Evolutionary conservation across 2,113 vertebrate genomes (phyloP).

Genomic region (Takifugu flavidus): DNA sequence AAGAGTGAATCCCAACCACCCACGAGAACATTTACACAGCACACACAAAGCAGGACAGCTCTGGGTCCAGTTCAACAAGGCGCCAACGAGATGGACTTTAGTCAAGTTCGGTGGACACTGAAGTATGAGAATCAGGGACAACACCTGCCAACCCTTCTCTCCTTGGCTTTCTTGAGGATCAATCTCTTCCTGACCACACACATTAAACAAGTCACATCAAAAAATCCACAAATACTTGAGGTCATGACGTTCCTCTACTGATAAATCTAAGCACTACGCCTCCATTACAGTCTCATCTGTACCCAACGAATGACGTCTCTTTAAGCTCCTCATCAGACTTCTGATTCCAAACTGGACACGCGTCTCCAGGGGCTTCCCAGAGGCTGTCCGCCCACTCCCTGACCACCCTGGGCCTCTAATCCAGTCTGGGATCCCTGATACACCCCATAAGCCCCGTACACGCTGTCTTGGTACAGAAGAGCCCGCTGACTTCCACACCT

Average conservation of each 20-base stretch:
- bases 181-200: slow-evolving; percentile 24
- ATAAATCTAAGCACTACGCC: slow-evolving; percentile 5
- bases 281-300: slow-evolving; percentile 21
- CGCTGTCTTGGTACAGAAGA: slow-evolving; percentile 67
- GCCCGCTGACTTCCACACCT: slow-evolving; percentile 59
- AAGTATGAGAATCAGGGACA: slow-evolving; percentile 52
- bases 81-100: slow-evolving; percentile 35
- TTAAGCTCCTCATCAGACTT: slow-evolving; percentile 76
- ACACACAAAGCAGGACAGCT: slow-evolving; percentile 51
- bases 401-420: slow-evolving; percentile 54
- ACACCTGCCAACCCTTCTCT: slow-evolving; percentile 19
- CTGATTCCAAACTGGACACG: slow-evolving; percentile 90
- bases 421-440: slow-evolving; percentile 65
- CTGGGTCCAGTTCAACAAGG: slow-evolving; percentile 51
- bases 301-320: slow-evolving; percentile 10
- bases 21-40: slow-evolving; percentile 47
- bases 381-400: slow-evolving; percentile 59
- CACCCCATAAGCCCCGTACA: slow-evolving; percentile 75
- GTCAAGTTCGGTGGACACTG: slow-evolving; percentile 46
- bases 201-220: too few relatives aligned
- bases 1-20: slow-evolving; percentile 35
- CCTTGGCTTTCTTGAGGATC: slow-evolving; percentile 19
- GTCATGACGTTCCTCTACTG: slow-evolving; percentile 11
- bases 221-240: slow-evolving; percentile 40
- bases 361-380: slow-evolving; percentile 78